Base-by-base conservation (phyloP, 2,888 invertebrate species). In the Dryococelus australis region DNA sequence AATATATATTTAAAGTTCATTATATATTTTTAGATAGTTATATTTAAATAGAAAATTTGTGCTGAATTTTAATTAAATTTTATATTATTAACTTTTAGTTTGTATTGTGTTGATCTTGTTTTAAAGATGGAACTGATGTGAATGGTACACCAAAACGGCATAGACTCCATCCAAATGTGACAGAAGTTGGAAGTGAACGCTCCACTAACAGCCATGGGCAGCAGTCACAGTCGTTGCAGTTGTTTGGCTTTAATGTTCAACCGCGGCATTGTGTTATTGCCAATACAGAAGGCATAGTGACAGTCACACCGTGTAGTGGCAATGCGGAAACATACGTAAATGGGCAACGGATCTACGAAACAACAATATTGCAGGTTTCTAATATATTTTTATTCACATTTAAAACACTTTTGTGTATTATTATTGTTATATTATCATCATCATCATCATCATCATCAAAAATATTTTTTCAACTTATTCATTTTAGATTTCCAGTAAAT, bases 281-380 rank as follows among this genome's bases (percentile, higher is more conserved):
- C 87, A 95, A 96, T 91, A 95, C 97, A 87, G 97, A 97, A 89
- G 98, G 98, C 86, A 97, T 99, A 88, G 98, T 98, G 90, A 97
- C 97, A 4, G 95, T 99, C 83, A 99, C 99, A 47, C 99, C 99
- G 13, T 96, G 98, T 91, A 97, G 97, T 91, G 94, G 97, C 43
- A 98, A 98, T 92, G 98, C 99, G 20, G 97, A 98, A 91, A 98
- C 98, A 51, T 98, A 97, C 92, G 97, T 99, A 90, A 98, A 99
- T 93, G 97, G 97, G 85, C 97, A 98, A 91, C 95, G 98, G 90
- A 97, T 98, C 91, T 95, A 96, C 91, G 98, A 99, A 92, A 97
- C 99, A 51, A 98, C 98, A 86, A 96, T 98, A 90, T 93, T 99
- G 88, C 97, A 97, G 95, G 96, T 96, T 90, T 65, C 2, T 65